These are phyloP conservation scores for Scomberomorus guttatus DNA, from an alignment of 2,797 vertebrate species.

Conservation along the genomic window DNA sequence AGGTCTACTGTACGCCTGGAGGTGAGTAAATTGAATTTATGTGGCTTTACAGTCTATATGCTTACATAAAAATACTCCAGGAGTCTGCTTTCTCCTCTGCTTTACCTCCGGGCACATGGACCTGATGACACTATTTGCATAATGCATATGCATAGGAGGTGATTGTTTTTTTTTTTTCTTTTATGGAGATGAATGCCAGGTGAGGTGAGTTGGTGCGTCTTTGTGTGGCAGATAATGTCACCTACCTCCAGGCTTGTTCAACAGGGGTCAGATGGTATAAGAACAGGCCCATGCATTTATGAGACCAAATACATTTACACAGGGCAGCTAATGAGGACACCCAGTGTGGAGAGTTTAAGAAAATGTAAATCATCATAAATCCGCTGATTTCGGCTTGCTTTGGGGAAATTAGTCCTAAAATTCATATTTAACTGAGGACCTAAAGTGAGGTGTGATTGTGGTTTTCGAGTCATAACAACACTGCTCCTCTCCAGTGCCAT, in stretches of 20 bases:
- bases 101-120: conserved; percentile 28
- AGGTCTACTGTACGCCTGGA: background rate
- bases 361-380: background rate
- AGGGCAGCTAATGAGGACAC: background rate
- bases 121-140: conserved; percentile 62
- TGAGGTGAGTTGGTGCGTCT: conserved; percentile 43
- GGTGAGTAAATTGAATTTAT: conserved; percentile 1
- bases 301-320: background rate
- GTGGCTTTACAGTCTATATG: conserved; percentile 4
- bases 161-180: background rate
- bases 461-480: background rate
- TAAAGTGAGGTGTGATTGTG: background rate
- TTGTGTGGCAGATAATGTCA: conserved; percentile 42
- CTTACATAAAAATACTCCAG: conserved; percentile 10
- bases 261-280: conserved; percentile 30
- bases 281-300: background rate
- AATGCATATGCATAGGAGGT: conserved; percentile 57
- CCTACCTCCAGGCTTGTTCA: conserved; percentile 37
- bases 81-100: conserved; percentile 36
- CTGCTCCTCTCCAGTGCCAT: background rate
- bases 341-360: background rate
- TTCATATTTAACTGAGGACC: background rate
- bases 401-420: background rate
- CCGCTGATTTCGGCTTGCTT: background rate
- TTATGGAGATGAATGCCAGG: conserved; percentile 20